Evolutionary conservation across 2,888 invertebrate genomes (phyloP).

Genomic region (Brenthis daphne): DNA sequence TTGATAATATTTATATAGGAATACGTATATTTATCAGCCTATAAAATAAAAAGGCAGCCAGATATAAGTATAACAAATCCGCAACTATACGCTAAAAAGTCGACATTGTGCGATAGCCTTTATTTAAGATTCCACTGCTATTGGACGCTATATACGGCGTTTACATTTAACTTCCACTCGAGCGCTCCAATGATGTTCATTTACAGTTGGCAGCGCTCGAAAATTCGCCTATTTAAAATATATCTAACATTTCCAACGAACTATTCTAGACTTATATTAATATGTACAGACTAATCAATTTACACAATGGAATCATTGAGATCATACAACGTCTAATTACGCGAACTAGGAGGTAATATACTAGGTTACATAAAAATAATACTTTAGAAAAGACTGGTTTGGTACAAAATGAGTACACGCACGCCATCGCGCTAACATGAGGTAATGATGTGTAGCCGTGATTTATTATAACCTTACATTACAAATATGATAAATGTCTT

Average conservation of each 20-base stretch:
- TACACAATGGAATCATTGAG: constrained; percentile 82
- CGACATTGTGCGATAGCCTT: constrained; percentile 41
- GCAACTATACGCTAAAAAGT: not conserved
- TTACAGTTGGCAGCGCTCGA: constrained; percentile 43
- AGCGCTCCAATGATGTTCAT: constrained; percentile 19
- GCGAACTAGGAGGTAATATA: constrained; percentile 64
- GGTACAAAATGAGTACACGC: constrained; percentile 59
- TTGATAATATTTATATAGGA: not conserved
- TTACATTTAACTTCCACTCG: constrained; percentile 3
- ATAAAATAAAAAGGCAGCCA: constrained; percentile 1
- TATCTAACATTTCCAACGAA: constrained; percentile 50
- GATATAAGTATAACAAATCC: not conserved
- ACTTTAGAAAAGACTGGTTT: constrained; percentile 77
- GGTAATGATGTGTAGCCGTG: constrained; percentile 58
- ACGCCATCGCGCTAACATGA: constrained; percentile 53
- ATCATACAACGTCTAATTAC: constrained; percentile 64
- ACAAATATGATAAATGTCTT: constrained; percentile 34
- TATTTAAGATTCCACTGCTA: constrained; percentile 62
- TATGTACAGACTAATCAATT: constrained; percentile 74
- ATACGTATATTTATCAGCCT: not conserved
- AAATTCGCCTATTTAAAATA: constrained; percentile 55
- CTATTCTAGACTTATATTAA: constrained; percentile 52
- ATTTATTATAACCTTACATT: constrained; percentile 25
- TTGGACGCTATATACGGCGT: constrained; percentile 76
- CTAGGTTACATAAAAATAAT: constrained; percentile 68